phyloP scores from a whole-genome alignment of 2,113 vertebrate species.

The Trinectes maculatus region DNA sequence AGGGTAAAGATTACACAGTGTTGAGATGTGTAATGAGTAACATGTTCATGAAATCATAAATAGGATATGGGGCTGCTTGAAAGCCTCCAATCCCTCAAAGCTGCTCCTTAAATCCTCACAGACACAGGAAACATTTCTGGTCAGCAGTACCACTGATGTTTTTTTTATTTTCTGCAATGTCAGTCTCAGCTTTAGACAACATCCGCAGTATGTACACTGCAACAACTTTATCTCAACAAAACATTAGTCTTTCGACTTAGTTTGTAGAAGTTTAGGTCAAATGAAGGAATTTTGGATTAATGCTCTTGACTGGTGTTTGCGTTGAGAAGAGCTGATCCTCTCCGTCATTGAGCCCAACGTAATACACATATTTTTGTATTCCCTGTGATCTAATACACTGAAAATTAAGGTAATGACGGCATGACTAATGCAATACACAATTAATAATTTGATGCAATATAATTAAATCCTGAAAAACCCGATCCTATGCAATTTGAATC shows the following conservation, averaged over 20 bases:
- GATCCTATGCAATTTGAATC: no score
- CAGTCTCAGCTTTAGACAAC: background rate
- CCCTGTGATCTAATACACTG: no score
- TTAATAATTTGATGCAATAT: no score
- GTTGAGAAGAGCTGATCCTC: no score
- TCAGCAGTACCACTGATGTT: slow-evolving; percentile 27
- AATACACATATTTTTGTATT: no score
- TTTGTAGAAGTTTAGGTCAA: background rate
- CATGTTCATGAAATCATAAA: slow-evolving; percentile 76
- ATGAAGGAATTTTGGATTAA: background rate
- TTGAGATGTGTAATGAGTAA: slow-evolving; percentile 71
- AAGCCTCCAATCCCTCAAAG: slow-evolving; percentile 42
- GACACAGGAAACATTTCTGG: slow-evolving; percentile 53
- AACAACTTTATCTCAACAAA: background rate
- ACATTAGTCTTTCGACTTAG: background rate
- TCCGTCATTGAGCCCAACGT: no score
- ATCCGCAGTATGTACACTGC: background rate
- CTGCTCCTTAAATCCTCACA: slow-evolving; percentile 47
- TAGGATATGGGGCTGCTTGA: slow-evolving; percentile 59
- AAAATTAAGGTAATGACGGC: no score
- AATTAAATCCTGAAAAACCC: no score
- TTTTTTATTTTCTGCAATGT: background rate
- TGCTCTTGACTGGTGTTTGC: no score
- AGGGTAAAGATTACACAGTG: slow-evolving; percentile 43
- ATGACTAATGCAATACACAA: no score